phyloP scores from a whole-genome alignment of 92 coral and sea anemone genomes.

The Heteractis magnifica region DNA sequence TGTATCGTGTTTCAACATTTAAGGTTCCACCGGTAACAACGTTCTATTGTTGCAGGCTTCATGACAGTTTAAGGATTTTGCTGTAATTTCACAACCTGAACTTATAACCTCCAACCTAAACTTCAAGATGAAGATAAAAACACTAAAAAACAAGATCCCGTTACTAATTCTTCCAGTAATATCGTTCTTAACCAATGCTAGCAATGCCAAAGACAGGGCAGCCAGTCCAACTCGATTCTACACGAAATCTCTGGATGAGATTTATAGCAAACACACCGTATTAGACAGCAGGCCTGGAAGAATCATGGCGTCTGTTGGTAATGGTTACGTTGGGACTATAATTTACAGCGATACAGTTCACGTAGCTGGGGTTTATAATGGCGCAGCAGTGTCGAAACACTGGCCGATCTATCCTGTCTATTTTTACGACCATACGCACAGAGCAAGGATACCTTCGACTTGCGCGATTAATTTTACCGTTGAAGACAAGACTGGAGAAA shows the following conservation, averaged over 20 bases:
- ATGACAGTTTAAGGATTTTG: background rate
- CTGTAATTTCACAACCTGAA: background rate
- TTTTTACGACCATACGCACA: conserved; percentile 67
- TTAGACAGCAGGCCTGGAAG: conserved; percentile 62
- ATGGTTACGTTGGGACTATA: conserved; percentile 77
- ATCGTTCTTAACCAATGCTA: background rate
- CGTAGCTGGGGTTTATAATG: conserved; percentile 71
- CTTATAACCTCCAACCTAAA: background rate
- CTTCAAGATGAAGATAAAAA: background rate
- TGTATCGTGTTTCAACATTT: background rate
- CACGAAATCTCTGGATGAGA: conserved; percentile 52
- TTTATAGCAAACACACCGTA: conserved; percentile 54
- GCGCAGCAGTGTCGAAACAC: conserved; percentile 58
- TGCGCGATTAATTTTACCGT: conserved; percentile 61
- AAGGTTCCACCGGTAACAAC: background rate
- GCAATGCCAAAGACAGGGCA: conserved; percentile 14
- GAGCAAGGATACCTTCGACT: conserved; percentile 80
- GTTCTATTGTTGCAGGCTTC: background rate
- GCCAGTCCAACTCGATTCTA: conserved; percentile 53
- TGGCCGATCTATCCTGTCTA: conserved; percentile 65
- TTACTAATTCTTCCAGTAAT: background rate
- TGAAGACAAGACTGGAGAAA: conserved; percentile 38
- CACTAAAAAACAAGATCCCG: background rate
- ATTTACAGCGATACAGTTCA: conserved; percentile 67
- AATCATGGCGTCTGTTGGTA: conserved; percentile 77